These are phyloP conservation scores for Malacosoma neustria DNA, from an alignment of 2,888 invertebrate species.

Conservation along the genomic window DNA sequence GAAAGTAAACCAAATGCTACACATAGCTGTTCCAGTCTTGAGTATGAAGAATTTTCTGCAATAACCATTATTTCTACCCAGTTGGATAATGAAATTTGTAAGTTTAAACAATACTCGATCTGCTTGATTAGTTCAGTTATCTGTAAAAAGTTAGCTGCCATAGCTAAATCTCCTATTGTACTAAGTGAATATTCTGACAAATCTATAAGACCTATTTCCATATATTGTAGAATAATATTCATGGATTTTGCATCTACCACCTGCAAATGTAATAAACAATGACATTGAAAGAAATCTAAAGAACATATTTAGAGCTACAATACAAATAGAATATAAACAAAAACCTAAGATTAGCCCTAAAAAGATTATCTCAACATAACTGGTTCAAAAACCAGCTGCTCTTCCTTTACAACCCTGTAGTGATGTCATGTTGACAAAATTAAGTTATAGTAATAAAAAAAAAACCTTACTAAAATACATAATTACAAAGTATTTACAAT, in stretches of 20 bases:
- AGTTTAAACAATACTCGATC: slow-evolving; percentile 44
- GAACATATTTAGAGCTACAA: no score
- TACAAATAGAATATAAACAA: no score
- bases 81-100: slow-evolving; percentile 31
- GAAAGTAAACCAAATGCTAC: slow-evolving; percentile 42
- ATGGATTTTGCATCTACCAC: slow-evolving; percentile 50
- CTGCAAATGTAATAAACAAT: no score
- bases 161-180: slow-evolving; percentile 36
- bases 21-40: slow-evolving; percentile 32
- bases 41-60: slow-evolving; percentile 40
- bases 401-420: no score
- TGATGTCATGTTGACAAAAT: no score
- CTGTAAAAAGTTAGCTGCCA: slow-evolving; percentile 54
- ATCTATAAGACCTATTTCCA: slow-evolving; percentile 48
- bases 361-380: no score
- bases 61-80: slow-evolving; percentile 48
- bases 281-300: no score
- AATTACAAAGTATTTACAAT: no score
- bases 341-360: no score
- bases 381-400: no score
- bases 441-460: no score
- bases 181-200: slow-evolving; percentile 35
- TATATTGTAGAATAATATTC: slow-evolving; percentile 45
- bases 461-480: no score
- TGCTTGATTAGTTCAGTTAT: slow-evolving; percentile 52